Percentiles rank a stretch among this genome's conserved stretches.
Evolutionary conservation across 2,113 vertebrate genomes (phyloP).

Genomic region (Cyprichromis sp.): DNA sequence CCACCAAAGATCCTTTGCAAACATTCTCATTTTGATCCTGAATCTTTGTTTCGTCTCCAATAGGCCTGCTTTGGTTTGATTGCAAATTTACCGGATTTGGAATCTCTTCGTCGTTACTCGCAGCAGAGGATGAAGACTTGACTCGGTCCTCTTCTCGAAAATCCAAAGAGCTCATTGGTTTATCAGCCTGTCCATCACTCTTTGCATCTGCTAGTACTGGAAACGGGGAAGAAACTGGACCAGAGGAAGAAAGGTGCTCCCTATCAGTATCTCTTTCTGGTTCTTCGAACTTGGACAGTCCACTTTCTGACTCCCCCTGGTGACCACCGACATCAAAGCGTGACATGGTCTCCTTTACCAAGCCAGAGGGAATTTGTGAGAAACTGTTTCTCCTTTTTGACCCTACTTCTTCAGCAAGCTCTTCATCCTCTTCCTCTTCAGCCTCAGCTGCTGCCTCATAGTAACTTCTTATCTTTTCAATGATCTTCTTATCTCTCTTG

Average conservation of each 20-base stretch:
- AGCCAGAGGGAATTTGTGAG: conserved; percentile 68
- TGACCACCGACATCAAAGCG: conserved; percentile 48
- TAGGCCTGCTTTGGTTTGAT: background rate
- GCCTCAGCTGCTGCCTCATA: conserved; percentile 69
- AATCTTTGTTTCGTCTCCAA: background rate
- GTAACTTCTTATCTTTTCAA: conserved; percentile 78
- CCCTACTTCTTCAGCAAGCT: background rate
- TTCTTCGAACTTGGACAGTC: background rate
- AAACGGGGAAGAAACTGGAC: background rate
- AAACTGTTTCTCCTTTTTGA: conserved; percentile 56
- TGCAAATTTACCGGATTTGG: background rate
- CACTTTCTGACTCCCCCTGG: conserved; percentile 34
- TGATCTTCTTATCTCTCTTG: conserved; percentile 69
- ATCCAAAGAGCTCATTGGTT: background rate
- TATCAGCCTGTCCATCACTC: background rate
- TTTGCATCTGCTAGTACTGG: background rate
- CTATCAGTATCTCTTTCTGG: background rate
- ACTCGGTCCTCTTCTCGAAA: background rate
- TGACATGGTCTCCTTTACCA: conserved; percentile 71
- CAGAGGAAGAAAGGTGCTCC: background rate
- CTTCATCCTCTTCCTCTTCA: background rate
- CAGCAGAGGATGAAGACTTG: background rate
- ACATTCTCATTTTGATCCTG: background rate
- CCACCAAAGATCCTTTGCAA: background rate
- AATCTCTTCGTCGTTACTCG: background rate